Evolutionary conservation across 2,888 invertebrate species (phyloP), one percentile per base, ranked within the genome.

Genomic region (Acanthopleura granulata): DNA sequence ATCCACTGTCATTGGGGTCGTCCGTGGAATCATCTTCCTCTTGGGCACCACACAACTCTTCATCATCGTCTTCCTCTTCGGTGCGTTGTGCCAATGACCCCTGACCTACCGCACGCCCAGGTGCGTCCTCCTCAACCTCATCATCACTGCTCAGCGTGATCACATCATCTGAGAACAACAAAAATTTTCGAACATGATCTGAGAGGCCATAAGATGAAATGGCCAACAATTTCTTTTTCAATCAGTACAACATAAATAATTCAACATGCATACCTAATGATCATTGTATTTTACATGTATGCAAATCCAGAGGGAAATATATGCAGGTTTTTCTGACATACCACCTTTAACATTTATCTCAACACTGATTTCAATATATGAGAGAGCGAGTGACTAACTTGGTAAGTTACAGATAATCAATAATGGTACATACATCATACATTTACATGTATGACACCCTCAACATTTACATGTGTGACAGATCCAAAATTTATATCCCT

Each of bases 1-100:
- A 85, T 66, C 96, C 97, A 81, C 96, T 97, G 90, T 97, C 97
- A 80, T 95, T 93, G 0, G 95, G 94, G 91, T 98, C 98, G 81
- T 96, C 96, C 91, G 97, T 97, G 70, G 93, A 93, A 83, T 95
- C 84, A 3, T 87, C 86, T 9, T 86, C 78, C 11, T 75, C 77
- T 6, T 74, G 75, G 14, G 61, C 76, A 14, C 75, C 77, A 25
- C 57, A 40, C 62, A 73, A 75, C 50, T 83, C 79, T 69, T 81
- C 77, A 62, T 83, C 95, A n/a, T 94, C 81, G 71, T 84, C 83
- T 29, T 76, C 76, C 30, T 82, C 82, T 50, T 83, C 85, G 1
- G 16, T 15, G 1, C 25, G 16, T 15, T 3, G 4, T 16, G 27
- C 16, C 6, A 6, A 3, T 27, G 66, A 27, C 12, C 25, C 29